phyloP scores from a whole-genome alignment of 1,140 invertebrate species.

The Heliconius nattereri region DNA sequence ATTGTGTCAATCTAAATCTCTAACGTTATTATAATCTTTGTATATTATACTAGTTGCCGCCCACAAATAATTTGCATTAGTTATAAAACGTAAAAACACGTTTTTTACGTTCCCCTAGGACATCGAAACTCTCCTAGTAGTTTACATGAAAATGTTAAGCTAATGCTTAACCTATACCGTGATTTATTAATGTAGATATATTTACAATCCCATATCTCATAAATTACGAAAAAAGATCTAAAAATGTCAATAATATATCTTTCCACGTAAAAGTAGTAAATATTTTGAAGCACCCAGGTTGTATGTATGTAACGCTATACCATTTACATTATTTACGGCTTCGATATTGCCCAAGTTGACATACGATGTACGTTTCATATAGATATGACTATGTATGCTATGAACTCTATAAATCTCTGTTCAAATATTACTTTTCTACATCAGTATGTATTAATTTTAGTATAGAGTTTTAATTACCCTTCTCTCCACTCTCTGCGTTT shows the following conservation, averaged over 20 bases:
- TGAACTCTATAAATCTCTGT: not conserved
- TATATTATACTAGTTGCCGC: too few species aligned
- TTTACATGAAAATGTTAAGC: too few species aligned
- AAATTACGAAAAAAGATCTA: not conserved
- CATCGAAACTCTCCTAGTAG: too few species aligned
- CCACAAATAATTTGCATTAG: too few species aligned
- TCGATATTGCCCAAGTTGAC: conserved; percentile 16
- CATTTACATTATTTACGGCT: conserved; percentile 25
- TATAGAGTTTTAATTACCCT: too few species aligned
- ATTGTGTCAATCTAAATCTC: not conserved
- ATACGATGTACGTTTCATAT: not conserved
- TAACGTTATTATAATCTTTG: too few species aligned
- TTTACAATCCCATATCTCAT: not conserved
- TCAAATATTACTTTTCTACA: not conserved
- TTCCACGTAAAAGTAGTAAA: conserved; percentile 25
- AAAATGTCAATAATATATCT: conserved; percentile 6
- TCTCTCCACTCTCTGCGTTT: too few species aligned
- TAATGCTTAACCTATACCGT: too few species aligned
- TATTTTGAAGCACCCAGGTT: conserved; percentile 19
- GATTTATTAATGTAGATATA: not conserved
- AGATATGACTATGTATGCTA: not conserved
- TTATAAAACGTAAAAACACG: too few species aligned
- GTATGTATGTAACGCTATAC: conserved; percentile 12
- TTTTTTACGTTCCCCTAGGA: too few species aligned
- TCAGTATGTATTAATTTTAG: not conserved